phyloP scores from a whole-genome alignment of 2,888 invertebrate genomes.

The Zootermopsis nevadensis region DNA sequence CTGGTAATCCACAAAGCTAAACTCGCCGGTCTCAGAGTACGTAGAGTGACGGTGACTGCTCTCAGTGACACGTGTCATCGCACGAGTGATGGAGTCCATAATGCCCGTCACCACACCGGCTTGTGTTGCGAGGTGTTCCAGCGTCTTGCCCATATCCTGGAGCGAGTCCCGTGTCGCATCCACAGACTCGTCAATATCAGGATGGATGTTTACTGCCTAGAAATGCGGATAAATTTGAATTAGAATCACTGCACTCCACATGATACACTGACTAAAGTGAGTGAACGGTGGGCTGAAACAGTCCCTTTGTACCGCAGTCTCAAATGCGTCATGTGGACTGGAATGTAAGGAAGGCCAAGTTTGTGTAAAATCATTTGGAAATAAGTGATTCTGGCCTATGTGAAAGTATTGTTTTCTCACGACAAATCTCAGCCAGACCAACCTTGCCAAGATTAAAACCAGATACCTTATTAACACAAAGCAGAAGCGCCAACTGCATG shows the following conservation, averaged over 20 bases:
- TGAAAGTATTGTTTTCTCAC: too few relatives aligned
- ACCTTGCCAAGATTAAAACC: not conserved
- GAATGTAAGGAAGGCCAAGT: too few relatives aligned
- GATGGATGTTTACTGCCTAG: slow-evolving; percentile 82
- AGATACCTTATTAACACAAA: not conserved
- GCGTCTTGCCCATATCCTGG: slow-evolving; percentile 80
- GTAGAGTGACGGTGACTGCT: slow-evolving; percentile 73
- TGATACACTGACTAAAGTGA: too few relatives aligned
- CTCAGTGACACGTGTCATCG: slow-evolving; percentile 85
- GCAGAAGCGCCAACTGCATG: too few relatives aligned
- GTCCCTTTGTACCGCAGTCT: too few relatives aligned
- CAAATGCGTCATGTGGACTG: too few relatives aligned
- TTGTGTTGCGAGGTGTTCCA: slow-evolving; percentile 86
- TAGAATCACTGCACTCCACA: not conserved
- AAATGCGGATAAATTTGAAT: slow-evolving; percentile 51
- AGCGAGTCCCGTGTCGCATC: slow-evolving; percentile 83
- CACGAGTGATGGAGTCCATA: slow-evolving; percentile 89
- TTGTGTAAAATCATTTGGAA: too few relatives aligned
- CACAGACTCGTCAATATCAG: slow-evolving; percentile 84
- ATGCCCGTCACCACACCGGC: slow-evolving; percentile 91
- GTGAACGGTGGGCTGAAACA: too few relatives aligned
- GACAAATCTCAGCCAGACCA: too few relatives aligned
- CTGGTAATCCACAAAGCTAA: slow-evolving; percentile 93
- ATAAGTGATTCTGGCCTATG: too few relatives aligned
- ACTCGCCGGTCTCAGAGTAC: slow-evolving; percentile 69